A percentile compares a stretch with the other conserved stretches of the same genome.
Conservation (phyloP, 2,888 invertebrate species). For the Hydropsyche betteni region DNA sequence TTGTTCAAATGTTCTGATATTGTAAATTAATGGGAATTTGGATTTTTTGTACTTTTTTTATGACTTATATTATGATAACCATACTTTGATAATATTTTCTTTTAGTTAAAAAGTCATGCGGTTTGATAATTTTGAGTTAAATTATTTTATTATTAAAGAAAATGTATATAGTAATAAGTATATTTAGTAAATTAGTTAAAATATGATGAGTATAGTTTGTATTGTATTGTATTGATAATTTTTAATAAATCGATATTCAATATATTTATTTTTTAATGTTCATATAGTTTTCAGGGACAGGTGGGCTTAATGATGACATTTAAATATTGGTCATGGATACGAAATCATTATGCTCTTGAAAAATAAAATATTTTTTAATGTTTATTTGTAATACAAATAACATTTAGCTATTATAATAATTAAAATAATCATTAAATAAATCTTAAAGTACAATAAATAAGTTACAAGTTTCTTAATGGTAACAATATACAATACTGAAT, state of each 20-base stretch:
- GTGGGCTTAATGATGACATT: neutral
- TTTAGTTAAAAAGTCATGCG: too few relatives aligned
- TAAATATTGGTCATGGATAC: constrained; percentile 2
- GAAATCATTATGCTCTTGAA: constrained; percentile 26
- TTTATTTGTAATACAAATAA: constrained; percentile 49
- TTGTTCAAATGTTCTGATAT: too few relatives aligned
- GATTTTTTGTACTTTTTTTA: too few relatives aligned
- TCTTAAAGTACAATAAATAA: constrained; percentile 12
- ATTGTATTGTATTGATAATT: constrained; percentile 20
- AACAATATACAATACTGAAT: constrained; percentile 19
- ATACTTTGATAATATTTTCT: too few relatives aligned
- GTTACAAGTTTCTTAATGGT: neutral
- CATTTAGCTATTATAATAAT: constrained; percentile 43
- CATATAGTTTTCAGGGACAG: neutral
- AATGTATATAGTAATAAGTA: too few relatives aligned
- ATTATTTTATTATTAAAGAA: too few relatives aligned
- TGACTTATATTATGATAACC: too few relatives aligned
- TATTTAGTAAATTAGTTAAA: too few relatives aligned
- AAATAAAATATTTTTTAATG: constrained; percentile 28
- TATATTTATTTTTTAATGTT: neutral
- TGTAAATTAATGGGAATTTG: too few relatives aligned
- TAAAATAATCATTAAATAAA: constrained; percentile 1
- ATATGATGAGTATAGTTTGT: neutral
- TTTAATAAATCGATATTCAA: neutral
- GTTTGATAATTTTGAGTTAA: too few relatives aligned